Percentiles rank a stretch among this genome's conserved stretches.
Evolutionary conservation across 2,797 vertebrate genomes (phyloP).

Genomic region (Phyllotis vaccarum): DNA sequence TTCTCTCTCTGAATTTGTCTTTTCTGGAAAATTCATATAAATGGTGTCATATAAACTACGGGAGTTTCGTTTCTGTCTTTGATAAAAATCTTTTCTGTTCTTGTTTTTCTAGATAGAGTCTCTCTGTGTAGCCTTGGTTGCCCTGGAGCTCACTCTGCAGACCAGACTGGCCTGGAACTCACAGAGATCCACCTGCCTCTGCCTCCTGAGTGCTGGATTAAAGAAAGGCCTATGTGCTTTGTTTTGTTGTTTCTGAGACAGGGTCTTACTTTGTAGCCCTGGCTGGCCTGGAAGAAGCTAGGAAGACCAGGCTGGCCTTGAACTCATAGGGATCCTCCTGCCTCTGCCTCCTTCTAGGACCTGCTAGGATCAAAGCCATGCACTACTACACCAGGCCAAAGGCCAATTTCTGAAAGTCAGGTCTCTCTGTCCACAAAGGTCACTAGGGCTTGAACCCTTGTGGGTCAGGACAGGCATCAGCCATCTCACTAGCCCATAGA

Average conservation of each 20-base stretch:
- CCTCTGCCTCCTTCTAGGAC: not conserved
- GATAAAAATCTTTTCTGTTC: not conserved
- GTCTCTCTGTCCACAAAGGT: not conserved
- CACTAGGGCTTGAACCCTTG: not conserved
- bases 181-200: not conserved
- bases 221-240: not conserved
- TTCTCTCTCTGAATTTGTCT: not conserved
- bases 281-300: not conserved
- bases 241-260: not conserved
- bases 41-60: not conserved
- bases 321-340: not conserved
- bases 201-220: not conserved
- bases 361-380: not conserved
- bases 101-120: not conserved
- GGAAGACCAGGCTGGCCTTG: not conserved
- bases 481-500: not conserved
- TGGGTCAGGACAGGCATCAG: not conserved
- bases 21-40: not conserved
- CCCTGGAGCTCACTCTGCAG: not conserved
- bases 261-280: not conserved
- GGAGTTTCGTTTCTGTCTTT: not conserved
- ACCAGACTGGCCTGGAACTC: not conserved
- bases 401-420: not conserved
- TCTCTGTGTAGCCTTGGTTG: not conserved
- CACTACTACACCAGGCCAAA: not conserved